Percentiles rank a stretch among this genome's conserved stretches.
Evolutionary conservation across 2,888 invertebrate genomes (phyloP).

Genomic region (Calameuta filiformis): DNA sequence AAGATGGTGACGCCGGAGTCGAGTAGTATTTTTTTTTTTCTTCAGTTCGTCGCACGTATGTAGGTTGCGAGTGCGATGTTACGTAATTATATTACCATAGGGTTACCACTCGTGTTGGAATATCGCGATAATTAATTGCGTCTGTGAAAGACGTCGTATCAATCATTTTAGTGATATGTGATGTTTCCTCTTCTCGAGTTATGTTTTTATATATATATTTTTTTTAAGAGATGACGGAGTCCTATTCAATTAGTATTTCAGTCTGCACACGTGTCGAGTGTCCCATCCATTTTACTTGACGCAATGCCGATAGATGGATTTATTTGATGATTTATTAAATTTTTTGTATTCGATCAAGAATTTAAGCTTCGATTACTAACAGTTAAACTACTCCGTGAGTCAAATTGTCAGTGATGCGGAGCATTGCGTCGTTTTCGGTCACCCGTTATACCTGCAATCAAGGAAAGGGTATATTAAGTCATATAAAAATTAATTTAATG

Average conservation of each 20-base stretch:
- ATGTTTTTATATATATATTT: background rate
- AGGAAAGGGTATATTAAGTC: background rate
- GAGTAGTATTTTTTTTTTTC: background rate
- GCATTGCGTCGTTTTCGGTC: background rate
- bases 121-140: background rate
- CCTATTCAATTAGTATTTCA: background rate
- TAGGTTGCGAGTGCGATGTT: background rate
- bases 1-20: background rate
- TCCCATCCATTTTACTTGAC: background rate
- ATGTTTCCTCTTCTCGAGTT: background rate
- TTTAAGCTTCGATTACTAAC: background rate
- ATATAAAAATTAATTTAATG: background rate
- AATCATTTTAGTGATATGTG: background rate
- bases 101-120: background rate
- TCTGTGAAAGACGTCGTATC: background rate
- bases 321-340: background rate
- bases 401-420: background rate
- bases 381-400: background rate
- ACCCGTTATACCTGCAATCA: background rate
- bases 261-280: background rate
- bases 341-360: background rate
- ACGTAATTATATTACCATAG: background rate
- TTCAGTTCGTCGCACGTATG: background rate
- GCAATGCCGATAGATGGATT: background rate
- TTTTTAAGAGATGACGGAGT: background rate